These are phyloP conservation scores for Dipodomys spectabilis DNA, from an alignment of 2,113 vertebrate species.

Conservation along the genomic window DNA sequence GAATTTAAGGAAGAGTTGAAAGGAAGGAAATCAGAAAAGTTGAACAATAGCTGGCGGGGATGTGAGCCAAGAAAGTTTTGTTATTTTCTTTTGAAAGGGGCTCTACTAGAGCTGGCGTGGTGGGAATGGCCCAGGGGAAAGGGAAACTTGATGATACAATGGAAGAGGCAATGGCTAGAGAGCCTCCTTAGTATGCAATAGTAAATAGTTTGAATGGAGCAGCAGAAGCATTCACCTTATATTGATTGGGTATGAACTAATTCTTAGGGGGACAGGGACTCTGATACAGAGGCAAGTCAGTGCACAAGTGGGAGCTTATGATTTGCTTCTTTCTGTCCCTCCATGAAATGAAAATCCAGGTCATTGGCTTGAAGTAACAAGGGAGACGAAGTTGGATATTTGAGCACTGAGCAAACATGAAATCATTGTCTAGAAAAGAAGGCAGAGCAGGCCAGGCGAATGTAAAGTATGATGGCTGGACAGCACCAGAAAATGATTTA, in stretches of 20 bases:
- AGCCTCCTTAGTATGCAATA: neutral
- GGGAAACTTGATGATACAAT: neutral
- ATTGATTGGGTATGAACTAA: neutral
- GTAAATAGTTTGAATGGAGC: neutral
- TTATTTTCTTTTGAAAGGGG: neutral
- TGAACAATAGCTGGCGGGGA: neutral
- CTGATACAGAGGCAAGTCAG: neutral
- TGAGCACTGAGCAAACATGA: neutral
- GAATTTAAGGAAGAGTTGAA: constrained; percentile 19
- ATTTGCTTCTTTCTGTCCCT: neutral
- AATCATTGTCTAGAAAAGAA: neutral
- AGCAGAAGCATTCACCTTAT: neutral
- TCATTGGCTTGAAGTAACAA: neutral
- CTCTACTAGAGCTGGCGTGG: neutral
- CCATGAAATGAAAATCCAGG: neutral
- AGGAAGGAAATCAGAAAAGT: neutral
- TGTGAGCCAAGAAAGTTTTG: neutral
- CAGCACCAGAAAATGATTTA: neutral
- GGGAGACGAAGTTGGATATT: neutral
- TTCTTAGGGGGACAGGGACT: neutral
- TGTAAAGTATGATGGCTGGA: neutral
- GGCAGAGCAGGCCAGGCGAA: neutral
- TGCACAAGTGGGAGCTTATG: neutral
- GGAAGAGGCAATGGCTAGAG: neutral
- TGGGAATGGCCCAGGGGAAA: neutral